Evolutionary conservation across 2,797 vertebrate species (phyloP).

Genomic region (Danionella dracula): DNA sequence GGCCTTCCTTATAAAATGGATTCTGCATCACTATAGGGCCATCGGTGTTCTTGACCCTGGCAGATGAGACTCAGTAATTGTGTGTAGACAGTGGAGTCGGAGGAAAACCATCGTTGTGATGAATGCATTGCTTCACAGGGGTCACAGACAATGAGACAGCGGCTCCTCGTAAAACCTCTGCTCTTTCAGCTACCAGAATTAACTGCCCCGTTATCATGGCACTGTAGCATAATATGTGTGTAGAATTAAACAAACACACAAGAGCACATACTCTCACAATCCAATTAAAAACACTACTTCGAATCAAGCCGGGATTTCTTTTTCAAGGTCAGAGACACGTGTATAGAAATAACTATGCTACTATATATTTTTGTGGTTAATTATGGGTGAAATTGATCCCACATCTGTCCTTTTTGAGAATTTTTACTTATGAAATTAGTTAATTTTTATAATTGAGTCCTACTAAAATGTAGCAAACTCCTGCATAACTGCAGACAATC

Average conservation of each 20-base stretch:
- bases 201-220: not conserved
- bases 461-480: too few relatives aligned
- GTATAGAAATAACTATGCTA: too few relatives aligned
- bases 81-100: not conserved
- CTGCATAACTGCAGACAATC: too few relatives aligned
- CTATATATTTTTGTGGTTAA: too few relatives aligned
- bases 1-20: conserved; percentile 13
- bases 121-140: not conserved
- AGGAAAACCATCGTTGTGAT: not conserved
- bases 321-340: too few relatives aligned
- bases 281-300: too few relatives aligned
- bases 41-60: conserved; percentile 13
- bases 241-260: not conserved
- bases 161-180: conserved; percentile 16
- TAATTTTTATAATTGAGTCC: too few relatives aligned
- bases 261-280: not conserved
- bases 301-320: too few relatives aligned
- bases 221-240: not conserved
- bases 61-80: conserved; percentile 6
- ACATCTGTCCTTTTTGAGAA: too few relatives aligned
- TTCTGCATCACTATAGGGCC: conserved; percentile 7
- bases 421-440: too few relatives aligned
- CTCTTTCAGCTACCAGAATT: not conserved
- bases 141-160: not conserved
- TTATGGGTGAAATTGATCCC: too few relatives aligned